These are phyloP conservation scores for Aquatica leii DNA, from an alignment of 2,888 invertebrate species.

Conservation along the genomic window DNA sequence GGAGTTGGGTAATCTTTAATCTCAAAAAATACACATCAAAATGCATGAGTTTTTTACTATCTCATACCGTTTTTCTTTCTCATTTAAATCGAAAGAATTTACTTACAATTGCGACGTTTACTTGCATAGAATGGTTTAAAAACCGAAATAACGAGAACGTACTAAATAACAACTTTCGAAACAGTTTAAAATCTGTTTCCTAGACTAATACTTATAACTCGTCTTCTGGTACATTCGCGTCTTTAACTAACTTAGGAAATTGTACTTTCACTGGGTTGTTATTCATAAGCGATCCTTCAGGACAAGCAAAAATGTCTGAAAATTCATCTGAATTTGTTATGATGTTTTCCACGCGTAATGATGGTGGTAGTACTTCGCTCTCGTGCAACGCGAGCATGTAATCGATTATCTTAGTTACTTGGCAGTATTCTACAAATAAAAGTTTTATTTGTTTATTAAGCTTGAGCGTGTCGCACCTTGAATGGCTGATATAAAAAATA, in stretches of 20 bases:
- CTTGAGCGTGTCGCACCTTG: constrained; percentile 44
- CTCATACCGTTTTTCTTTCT: background rate
- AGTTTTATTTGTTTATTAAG: background rate
- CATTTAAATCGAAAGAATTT: background rate
- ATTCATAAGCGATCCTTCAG: constrained; percentile 44
- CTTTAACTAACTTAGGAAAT: constrained; percentile 41
- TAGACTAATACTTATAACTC: no score
- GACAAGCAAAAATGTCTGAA: constrained; percentile 42
- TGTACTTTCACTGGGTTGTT: constrained; percentile 34
- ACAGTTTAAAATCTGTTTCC: no score
- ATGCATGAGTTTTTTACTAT: constrained; percentile 17
- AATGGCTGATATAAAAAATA: constrained; percentile 47
- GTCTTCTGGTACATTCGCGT: background rate
- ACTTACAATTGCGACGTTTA: no score
- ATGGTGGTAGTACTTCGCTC: constrained; percentile 43
- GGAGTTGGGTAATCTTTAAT: constrained; percentile 8
- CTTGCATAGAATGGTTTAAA: no score
- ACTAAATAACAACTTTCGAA: no score
- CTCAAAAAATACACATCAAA: constrained; percentile 10
- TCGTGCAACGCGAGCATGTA: constrained; percentile 47
- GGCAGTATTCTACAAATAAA: constrained; percentile 46
- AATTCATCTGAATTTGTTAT: constrained; percentile 46
- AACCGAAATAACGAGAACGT: no score
- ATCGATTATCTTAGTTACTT: constrained; percentile 36
- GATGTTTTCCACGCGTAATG: constrained; percentile 46